These are phyloP conservation scores for Macrosoma leucophasiata DNA, from an alignment of 2,888 invertebrate species.

Conservation along the genomic window DNA sequence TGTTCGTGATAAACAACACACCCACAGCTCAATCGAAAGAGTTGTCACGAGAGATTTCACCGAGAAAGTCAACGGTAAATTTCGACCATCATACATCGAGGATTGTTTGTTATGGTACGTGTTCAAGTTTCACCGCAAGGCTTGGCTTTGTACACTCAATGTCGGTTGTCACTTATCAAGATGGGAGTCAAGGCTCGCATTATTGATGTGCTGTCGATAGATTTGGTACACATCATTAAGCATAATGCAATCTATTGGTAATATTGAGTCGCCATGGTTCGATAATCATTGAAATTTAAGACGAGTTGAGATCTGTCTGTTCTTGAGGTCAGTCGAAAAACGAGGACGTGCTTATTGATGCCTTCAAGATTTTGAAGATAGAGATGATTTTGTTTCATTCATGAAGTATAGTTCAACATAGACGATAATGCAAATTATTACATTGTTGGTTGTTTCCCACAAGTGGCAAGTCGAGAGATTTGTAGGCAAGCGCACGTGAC, in stretches of 20 bases:
- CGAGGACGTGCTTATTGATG: too few relatives aligned
- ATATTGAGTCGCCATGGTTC: constrained; percentile 18
- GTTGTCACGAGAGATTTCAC: constrained; percentile 19
- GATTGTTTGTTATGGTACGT: too few relatives aligned
- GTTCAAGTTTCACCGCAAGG: too few relatives aligned
- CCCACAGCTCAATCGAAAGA: constrained; percentile 29
- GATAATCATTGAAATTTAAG: too few relatives aligned
- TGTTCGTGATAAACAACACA: constrained; percentile 20
- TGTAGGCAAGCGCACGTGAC: constrained; percentile 11
- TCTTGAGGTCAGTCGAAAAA: too few relatives aligned
- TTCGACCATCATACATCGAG: constrained; percentile 15
- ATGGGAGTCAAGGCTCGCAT: constrained; percentile 32
- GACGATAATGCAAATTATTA: too few relatives aligned
- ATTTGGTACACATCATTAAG: constrained; percentile 44
- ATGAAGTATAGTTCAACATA: too few relatives aligned
- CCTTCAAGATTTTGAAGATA: too few relatives aligned
- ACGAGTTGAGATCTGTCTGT: too few relatives aligned
- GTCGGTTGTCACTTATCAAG: constrained; percentile 30
- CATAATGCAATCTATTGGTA: constrained; percentile 40
- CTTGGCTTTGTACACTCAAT: constrained; percentile 28
- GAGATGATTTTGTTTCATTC: too few relatives aligned
- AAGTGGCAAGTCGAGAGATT: too few relatives aligned
- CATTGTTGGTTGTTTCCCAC: too few relatives aligned
- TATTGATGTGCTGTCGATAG: constrained; percentile 44
- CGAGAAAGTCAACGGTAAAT: constrained; percentile 11